Conservation (phyloP, 2,797 vertebrate species). For the Mormyrops attenuatus region DNA sequence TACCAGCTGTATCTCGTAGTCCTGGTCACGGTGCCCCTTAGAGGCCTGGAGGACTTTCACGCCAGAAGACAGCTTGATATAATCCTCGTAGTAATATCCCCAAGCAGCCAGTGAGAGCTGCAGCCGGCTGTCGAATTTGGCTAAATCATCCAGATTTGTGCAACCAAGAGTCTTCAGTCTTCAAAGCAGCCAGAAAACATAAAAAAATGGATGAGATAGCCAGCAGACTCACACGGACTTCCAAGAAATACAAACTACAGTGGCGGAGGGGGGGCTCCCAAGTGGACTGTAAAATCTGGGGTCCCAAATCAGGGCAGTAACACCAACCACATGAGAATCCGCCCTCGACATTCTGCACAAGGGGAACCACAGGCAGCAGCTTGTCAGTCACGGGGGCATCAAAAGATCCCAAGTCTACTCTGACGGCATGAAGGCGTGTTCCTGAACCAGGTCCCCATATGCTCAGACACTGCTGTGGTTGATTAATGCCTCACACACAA, state of each 20-base stretch:
- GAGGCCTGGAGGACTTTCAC: slow-evolving; percentile 66
- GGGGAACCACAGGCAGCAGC: not conserved
- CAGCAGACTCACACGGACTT: not conserved
- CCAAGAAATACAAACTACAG: not conserved
- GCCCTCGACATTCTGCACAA: not conserved
- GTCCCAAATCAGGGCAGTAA: not conserved
- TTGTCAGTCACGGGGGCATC: not conserved
- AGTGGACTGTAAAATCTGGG: not conserved
- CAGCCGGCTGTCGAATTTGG: slow-evolving; percentile 67
- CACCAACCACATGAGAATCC: not conserved
- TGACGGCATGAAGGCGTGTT: not conserved
- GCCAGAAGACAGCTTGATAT: slow-evolving; percentile 68
- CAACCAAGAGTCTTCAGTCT: slow-evolving; percentile 69
- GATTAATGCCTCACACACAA: not conserved
- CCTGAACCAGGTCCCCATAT: not conserved
- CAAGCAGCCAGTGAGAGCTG: slow-evolving; percentile 69
- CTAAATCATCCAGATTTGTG: slow-evolving; percentile 69
- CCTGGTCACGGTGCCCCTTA: slow-evolving; percentile 64
- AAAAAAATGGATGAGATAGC: not conserved
- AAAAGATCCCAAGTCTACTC: not conserved
- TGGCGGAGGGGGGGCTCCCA: not conserved
- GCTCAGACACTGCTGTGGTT: not conserved
- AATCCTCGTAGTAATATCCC: slow-evolving; percentile 75
- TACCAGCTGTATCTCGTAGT: slow-evolving; percentile 71
- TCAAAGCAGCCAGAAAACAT: slow-evolving; percentile 16